Evolutionary conservation across 2,113 vertebrate genomes (phyloP).

Genomic region (Dicentrarchus labrax): DNA sequence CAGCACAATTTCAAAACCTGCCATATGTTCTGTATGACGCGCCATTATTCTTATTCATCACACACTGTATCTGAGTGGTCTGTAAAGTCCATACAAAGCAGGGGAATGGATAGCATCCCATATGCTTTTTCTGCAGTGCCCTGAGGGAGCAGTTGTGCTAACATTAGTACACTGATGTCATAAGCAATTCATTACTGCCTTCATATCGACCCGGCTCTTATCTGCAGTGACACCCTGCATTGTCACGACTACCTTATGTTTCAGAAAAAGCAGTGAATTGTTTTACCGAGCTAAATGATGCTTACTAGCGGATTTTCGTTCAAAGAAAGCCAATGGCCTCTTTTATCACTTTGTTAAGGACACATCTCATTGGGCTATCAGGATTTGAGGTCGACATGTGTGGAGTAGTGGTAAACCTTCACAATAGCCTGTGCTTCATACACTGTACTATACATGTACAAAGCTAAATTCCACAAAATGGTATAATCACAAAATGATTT

Average conservation of each 20-base stretch:
- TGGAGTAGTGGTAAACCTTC: background rate
- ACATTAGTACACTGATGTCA: slow-evolving; percentile 69
- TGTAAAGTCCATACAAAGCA: slow-evolving; percentile 48
- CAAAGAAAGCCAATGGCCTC: background rate
- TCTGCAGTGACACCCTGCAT: slow-evolving; percentile 55
- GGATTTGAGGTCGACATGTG: background rate
- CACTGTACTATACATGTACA: background rate
- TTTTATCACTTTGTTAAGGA: slow-evolving; percentile 4
- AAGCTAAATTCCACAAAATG: background rate
- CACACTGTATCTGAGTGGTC: background rate
- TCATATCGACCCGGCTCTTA: slow-evolving; percentile 60
- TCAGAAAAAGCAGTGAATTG: slow-evolving; percentile 1
- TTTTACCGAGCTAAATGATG: background rate
- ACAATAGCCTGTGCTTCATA: background rate
- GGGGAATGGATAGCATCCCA: slow-evolving; percentile 39
- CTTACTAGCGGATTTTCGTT: background rate
- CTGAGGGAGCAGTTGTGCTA: slow-evolving; percentile 48
- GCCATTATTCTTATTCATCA: slow-evolving; percentile 23
- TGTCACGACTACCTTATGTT: slow-evolving; percentile 15
- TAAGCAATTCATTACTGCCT: slow-evolving; percentile 68
- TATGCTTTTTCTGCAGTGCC: slow-evolving; percentile 51
- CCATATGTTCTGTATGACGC: slow-evolving; percentile 38
- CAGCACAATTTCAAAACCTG: slow-evolving; percentile 25
- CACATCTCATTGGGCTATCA: background rate
- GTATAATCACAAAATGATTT: background rate